These are phyloP conservation scores for Thinocorus orbignyianus DNA, from an alignment of 2,113 vertebrate genomes.

Conservation along the genomic window DNA sequence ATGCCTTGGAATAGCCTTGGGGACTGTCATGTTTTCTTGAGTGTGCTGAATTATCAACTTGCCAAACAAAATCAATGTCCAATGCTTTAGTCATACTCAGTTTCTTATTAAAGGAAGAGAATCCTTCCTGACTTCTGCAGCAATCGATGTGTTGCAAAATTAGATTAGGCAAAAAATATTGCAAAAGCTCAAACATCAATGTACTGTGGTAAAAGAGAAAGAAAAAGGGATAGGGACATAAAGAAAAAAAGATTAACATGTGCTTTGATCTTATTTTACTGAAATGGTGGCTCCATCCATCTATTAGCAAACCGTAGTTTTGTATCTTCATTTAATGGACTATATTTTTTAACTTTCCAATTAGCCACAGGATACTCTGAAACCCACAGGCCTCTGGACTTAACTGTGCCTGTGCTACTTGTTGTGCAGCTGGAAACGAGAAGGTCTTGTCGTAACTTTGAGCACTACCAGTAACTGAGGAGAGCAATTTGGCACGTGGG, in stretches of 20 bases:
- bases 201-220: not conserved
- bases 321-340: not conserved
- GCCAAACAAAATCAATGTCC: not conserved
- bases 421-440: not conserved
- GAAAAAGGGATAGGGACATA: not conserved
- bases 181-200: not conserved
- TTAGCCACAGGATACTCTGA: not conserved
- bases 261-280: not conserved
- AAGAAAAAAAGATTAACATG: not conserved
- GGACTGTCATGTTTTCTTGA: not conserved
- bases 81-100: not conserved
- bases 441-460: not conserved
- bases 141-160: not conserved
- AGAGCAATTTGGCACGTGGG: not conserved
- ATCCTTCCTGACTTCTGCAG: not conserved
- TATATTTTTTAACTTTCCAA: not conserved
- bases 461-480: not conserved
- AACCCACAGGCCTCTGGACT: not conserved
- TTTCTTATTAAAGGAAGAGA: not conserved
- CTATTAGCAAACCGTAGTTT: not conserved
- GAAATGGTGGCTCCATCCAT: not conserved
- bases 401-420: not conserved
- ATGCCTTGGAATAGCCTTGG: not conserved
- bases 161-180: not conserved
- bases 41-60: not conserved